phyloP scores from a whole-genome alignment of 2,113 vertebrate species.

The Telmatochromis sp. region DNA sequence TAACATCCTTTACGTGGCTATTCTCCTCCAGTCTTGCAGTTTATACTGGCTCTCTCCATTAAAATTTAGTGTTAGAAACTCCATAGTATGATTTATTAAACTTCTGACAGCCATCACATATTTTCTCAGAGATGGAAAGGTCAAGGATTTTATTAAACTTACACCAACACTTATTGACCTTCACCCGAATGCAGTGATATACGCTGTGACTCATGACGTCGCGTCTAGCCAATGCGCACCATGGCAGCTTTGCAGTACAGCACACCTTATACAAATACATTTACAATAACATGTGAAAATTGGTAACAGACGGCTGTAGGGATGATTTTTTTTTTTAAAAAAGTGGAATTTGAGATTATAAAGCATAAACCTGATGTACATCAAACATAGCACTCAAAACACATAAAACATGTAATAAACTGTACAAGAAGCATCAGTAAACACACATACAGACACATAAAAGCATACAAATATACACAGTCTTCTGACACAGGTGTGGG shows the following conservation, averaged over 20 bases:
- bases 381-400: neutral
- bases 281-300: neutral
- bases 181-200: neutral
- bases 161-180: neutral
- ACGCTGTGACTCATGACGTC: neutral
- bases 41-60: neutral
- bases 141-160: neutral
- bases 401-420: neutral
- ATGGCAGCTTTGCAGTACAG: neutral
- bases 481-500: neutral
- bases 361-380: neutral
- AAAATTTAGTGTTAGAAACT: neutral
- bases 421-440: neutral
- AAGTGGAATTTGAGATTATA: neutral
- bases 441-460: neutral
- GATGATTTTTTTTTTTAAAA: neutral
- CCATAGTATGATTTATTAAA: neutral
- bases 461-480: neutral
- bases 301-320: neutral
- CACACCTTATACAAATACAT: neutral
- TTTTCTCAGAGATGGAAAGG: neutral
- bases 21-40: neutral
- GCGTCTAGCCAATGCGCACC: neutral
- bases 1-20: neutral
- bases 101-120: neutral